Evolutionary conservation across 2,888 invertebrate species (phyloP), one percentile per base, ranked within the genome.

Genomic region (Dysmachus trigonus): DNA sequence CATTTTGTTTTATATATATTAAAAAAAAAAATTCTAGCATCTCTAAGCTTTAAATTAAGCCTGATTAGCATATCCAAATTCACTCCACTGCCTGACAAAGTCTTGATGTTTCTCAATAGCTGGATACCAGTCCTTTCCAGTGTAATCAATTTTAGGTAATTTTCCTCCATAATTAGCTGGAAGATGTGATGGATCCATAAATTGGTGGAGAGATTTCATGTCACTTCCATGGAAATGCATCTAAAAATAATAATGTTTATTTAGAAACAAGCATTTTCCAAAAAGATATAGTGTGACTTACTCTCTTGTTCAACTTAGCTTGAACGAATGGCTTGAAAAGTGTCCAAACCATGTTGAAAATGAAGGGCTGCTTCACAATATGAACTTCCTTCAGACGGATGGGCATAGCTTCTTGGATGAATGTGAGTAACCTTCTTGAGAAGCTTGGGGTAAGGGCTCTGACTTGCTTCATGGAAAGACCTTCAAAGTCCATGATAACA

Each of bases 351-450:
- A 96, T 94, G 90, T 95, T 96, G 93, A 97, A 97, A 87, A 97
- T 92, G 92, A 95, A 95, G 0, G 97, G 97, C 90, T 97, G 95
- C 90, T 96, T 96, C 2, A 97, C 96, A 90, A 97, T 95, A 92
- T 97, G 97, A 10, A 97, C 95, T 92, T 97, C 96, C 91, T 96
- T 97, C 89, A 97, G 93, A 85, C 97, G 94, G 82, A 97, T 91
- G 2, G 97, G 97, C 96, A 97, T 96, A 0, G 97, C 97, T 86
- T 97, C 96, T 92, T 97, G 97, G 89, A 97, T 97, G 92, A 97
- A 97, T 10, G 94, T 94, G 87, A 97, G 93, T 82, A 97, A 93
- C 79, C 95, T 94, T 93, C 95, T 94, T 81, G 96, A 96, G 92
- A 96, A 97, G 8, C 94, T 92, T 0, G 96, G 96, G 0, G 95